phyloP scores from a whole-genome alignment of 1,140 invertebrate species.

The Papilio aristodemus region DNA sequence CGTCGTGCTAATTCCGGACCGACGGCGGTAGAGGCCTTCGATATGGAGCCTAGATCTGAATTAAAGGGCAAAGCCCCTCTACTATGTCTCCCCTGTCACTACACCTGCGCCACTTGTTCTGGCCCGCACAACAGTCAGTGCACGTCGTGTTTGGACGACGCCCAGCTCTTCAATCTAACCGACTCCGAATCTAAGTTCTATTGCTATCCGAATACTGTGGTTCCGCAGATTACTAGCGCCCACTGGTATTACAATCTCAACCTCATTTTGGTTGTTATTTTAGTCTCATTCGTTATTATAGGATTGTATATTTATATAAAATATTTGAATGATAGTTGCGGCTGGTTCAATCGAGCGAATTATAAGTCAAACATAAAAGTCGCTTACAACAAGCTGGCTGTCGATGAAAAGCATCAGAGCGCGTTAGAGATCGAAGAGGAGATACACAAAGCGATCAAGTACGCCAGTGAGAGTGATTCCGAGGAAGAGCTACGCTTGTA shows the following conservation, averaged over 20 bases:
- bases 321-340: constrained; percentile 6
- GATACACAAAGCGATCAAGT: constrained; percentile 67
- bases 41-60: constrained; percentile 60
- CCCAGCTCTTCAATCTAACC: constrained; percentile 59
- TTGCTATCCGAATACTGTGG: constrained; percentile 65
- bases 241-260: constrained; percentile 66
- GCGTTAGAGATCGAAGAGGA: constrained; percentile 72
- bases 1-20: constrained; percentile 46
- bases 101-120: constrained; percentile 66
- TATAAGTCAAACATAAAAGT: constrained; percentile 63
- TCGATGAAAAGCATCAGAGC: constrained; percentile 67
- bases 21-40: constrained; percentile 58
- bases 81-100: constrained; percentile 69
- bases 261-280: constrained; percentile 50
- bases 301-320: constrained; percentile 43
- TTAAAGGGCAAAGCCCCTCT: constrained; percentile 49
- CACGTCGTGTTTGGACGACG: constrained; percentile 66
- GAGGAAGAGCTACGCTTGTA: constrained; percentile 71
- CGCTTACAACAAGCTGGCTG: constrained; percentile 67
- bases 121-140: constrained; percentile 68
- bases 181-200: constrained; percentile 59
- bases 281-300: constrained; percentile 50
- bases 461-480: constrained; percentile 66
- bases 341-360: constrained; percentile 36
- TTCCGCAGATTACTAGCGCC: constrained; percentile 60